phyloP scores from a whole-genome alignment of 1,140 invertebrate genomes.

The Archivesica marissinica region DNA sequence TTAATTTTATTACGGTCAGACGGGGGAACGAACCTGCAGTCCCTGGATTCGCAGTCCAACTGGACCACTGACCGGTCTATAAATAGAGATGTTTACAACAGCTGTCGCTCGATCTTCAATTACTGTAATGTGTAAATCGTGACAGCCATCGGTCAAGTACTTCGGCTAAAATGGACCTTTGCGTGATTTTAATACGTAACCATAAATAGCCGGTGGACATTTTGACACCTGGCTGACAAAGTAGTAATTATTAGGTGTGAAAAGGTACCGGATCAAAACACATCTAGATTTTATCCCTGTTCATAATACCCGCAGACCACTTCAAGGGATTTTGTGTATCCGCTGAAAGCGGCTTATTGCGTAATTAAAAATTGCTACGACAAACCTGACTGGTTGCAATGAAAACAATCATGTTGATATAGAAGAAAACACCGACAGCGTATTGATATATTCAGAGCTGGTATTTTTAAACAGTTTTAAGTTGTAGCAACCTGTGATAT shows the following conservation, averaged over 20 bases:
- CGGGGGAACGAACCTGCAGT: too few species aligned
- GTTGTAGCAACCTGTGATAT: neutral
- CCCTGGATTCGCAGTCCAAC: too few species aligned
- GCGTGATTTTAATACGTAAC: slow-evolving; percentile 18
- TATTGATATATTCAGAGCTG: neutral
- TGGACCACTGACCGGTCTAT: too few species aligned
- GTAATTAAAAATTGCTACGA: slow-evolving; percentile 31
- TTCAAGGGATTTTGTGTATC: slow-evolving; percentile 48
- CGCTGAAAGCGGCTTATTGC: slow-evolving; percentile 25
- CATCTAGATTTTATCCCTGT: slow-evolving; percentile 22
- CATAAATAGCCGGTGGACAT: slow-evolving; percentile 41
- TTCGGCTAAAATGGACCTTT: slow-evolving; percentile 20
- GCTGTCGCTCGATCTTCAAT: neutral
- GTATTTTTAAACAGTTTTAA: slow-evolving; percentile 11
- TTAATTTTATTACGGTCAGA: too few species aligned
- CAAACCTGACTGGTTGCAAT: neutral
- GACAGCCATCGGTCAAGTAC: neutral
- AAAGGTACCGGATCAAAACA: slow-evolving; percentile 40
- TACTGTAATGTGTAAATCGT: slow-evolving; percentile 2
- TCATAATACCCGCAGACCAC: slow-evolving; percentile 5
- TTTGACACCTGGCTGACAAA: slow-evolving; percentile 58
- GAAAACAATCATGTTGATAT: neutral
- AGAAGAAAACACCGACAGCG: neutral
- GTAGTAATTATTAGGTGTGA: slow-evolving; percentile 47
- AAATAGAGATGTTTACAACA: neutral